Conservation (phyloP, 2,888 invertebrate species). For the Pharmacophagus antenor region DNA sequence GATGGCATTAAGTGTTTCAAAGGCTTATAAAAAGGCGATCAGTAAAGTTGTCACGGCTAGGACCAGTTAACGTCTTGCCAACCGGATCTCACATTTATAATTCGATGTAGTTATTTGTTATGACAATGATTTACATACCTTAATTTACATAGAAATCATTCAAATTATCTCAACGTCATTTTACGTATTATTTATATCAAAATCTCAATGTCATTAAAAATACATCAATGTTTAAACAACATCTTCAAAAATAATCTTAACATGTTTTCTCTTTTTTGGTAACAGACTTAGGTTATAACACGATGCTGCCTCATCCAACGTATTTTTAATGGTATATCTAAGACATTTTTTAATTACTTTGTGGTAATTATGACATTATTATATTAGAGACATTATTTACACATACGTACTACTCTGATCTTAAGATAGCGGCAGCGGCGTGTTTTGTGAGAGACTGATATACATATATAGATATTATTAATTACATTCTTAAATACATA, state of each 20-base stretch:
- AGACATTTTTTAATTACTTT: no score
- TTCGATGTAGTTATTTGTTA: not conserved
- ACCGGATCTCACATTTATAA: constrained; percentile 8
- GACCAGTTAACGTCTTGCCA: constrained; percentile 10
- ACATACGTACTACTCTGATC: no score
- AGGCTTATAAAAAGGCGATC: constrained; percentile 9
- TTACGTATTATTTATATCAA: not conserved
- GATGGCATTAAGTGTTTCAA: not conserved
- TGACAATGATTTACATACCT: not conserved
- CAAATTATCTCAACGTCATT: not conserved
- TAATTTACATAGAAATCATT: not conserved
- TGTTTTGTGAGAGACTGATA: no score
- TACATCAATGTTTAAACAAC: not conserved
- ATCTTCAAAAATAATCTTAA: not conserved
- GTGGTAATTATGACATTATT: no score
- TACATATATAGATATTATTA: no score
- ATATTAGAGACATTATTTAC: no score
- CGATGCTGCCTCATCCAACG: no score
- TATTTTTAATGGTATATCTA: no score
- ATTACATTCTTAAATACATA: no score
- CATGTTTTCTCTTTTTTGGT: no score
- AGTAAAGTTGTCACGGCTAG: constrained; percentile 2
- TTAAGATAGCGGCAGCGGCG: no score
- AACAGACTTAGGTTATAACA: no score
- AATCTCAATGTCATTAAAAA: not conserved